Conservation (phyloP, 2,797 vertebrate species). For the Poecilia gillii region DNA sequence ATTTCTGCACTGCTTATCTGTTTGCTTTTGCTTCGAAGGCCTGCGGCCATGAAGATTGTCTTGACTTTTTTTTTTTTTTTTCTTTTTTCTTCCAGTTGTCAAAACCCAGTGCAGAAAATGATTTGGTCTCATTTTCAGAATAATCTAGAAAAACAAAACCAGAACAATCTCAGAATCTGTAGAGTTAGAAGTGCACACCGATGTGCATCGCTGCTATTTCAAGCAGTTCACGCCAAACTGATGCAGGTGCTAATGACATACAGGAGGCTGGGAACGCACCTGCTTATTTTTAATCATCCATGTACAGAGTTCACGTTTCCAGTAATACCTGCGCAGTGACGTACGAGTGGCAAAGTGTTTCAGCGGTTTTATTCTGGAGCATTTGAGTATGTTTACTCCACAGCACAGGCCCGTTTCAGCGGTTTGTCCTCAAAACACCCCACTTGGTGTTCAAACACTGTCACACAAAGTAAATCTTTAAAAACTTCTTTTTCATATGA, state of each 20-base stretch:
- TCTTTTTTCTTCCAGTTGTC: slow-evolving; percentile 33
- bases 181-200: background rate
- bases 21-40: slow-evolving; percentile 41
- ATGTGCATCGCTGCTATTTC: background rate
- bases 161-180: background rate
- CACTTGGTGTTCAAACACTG: background rate
- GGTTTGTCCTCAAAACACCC: background rate
- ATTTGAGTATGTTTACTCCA: background rate
- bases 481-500: background rate
- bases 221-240: background rate
- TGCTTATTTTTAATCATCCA: background rate
- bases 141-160: background rate
- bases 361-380: background rate
- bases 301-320: background rate
- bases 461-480: background rate
- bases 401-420: background rate
- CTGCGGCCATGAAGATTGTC: slow-evolving; percentile 42
- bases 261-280: background rate
- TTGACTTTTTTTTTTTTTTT: slow-evolving; percentile 25
- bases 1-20: slow-evolving; percentile 68
- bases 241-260: background rate
- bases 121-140: background rate
- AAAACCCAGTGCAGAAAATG: slow-evolving; percentile 40
- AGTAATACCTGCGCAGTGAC: background rate
- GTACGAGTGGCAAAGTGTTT: background rate